phyloP scores from a whole-genome alignment of 2,797 vertebrate genomes.

The Scarus forsteni region DNA sequence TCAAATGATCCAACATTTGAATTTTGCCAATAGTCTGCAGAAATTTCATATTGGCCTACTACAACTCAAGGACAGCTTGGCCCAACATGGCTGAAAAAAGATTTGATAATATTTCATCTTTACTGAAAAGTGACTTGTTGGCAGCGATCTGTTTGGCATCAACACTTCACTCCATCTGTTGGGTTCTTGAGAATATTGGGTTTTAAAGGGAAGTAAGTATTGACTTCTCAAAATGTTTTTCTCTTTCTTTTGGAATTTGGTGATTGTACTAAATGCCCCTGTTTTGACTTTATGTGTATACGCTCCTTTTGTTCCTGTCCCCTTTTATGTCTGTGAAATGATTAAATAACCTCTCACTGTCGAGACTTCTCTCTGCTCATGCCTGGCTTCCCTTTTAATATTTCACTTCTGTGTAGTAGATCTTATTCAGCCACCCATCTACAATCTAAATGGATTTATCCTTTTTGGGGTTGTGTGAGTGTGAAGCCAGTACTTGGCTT shows the following conservation, averaged over 20 bases:
- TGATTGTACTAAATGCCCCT: neutral
- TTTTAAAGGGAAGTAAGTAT: neutral
- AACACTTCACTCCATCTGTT: neutral
- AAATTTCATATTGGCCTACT: neutral
- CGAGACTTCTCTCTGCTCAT: too few relatives aligned
- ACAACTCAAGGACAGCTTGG: neutral
- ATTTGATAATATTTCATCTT: constrained; percentile 5
- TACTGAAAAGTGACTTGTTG: constrained; percentile 5
- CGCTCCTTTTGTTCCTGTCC: neutral
- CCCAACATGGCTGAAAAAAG: neutral
- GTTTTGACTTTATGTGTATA: neutral
- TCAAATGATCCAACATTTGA: neutral
- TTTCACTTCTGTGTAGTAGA: too few relatives aligned
- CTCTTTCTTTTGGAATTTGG: neutral
- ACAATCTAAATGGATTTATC: too few relatives aligned
- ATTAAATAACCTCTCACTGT: too few relatives aligned
- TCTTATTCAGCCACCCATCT: too few relatives aligned
- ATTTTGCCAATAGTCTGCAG: constrained; percentile 10
- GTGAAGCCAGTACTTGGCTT: too few relatives aligned
- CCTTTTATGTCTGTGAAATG: too few relatives aligned
- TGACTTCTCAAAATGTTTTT: neutral
- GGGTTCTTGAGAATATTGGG: neutral
- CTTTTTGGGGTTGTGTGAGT: too few relatives aligned
- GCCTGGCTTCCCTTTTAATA: too few relatives aligned
- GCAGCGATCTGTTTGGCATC: neutral